Conservation (phyloP, 1,140 invertebrate species). For the Battus philenor region DNA sequence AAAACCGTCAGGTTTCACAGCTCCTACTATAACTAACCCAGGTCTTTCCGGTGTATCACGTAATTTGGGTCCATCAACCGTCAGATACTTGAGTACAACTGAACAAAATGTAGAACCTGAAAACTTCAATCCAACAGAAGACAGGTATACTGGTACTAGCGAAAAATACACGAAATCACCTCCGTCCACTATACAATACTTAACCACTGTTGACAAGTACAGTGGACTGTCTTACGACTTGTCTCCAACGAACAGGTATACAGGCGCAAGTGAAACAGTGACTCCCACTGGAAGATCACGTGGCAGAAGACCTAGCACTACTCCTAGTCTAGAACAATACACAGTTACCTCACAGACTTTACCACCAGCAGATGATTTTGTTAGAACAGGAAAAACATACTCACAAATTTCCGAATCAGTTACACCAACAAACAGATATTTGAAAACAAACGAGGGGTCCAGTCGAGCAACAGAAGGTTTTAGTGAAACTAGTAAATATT, state of each 20-base stretch:
- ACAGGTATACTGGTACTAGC: slow-evolving; percentile 7
- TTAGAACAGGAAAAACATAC: slow-evolving; percentile 1
- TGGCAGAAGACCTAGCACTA: slow-evolving; percentile 5
- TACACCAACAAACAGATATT: slow-evolving; percentile 1
- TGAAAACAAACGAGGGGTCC: slow-evolving; percentile 1
- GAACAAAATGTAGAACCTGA: slow-evolving; percentile 3
- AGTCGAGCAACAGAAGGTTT: too few relatives aligned
- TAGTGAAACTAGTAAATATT: too few relatives aligned
- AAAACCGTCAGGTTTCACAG: slow-evolving; percentile 6
- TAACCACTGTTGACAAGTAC: slow-evolving; percentile 5
- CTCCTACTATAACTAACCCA: slow-evolving; percentile 9
- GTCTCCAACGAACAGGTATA: neutral
- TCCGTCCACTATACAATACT: neutral
- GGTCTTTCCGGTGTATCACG: slow-evolving; percentile 11
- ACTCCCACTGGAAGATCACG: slow-evolving; percentile 1
- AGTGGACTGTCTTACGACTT: neutral
- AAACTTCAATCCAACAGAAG: slow-evolving; percentile 5
- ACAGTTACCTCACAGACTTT: slow-evolving; percentile 1
- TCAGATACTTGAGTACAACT: slow-evolving; percentile 9
- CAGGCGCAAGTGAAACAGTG: neutral
- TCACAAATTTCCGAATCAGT: neutral
- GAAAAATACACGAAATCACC: slow-evolving; percentile 1
- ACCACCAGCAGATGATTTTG: neutral
- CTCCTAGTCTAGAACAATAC: neutral
- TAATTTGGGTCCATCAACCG: slow-evolving; percentile 8